phyloP scores from a whole-genome alignment of 2,797 vertebrate genomes.

The Benthosema pterotum region DNA sequence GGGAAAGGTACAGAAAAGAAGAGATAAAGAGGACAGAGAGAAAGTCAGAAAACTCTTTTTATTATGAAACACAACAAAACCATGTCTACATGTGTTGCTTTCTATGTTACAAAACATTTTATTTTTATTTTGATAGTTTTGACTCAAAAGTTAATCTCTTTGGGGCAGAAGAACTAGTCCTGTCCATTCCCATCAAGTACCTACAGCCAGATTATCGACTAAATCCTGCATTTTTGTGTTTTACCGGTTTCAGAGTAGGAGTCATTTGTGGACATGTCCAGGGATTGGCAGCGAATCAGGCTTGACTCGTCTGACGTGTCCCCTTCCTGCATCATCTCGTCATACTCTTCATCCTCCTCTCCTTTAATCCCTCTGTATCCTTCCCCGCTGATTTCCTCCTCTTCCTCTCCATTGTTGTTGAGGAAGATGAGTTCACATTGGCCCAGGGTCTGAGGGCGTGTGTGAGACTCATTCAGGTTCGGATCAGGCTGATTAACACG shows the following conservation, averaged over 20 bases:
- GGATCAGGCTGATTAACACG: constrained; percentile 57
- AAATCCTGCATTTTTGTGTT: constrained; percentile 8
- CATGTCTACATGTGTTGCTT: no score
- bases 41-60: neutral
- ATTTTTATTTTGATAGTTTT: no score
- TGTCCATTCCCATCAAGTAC: no score
- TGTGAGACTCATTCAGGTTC: constrained; percentile 58
- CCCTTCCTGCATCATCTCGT: constrained; percentile 70
- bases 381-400: constrained; percentile 23
- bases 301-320: constrained; percentile 63
- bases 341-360: constrained; percentile 51
- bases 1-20: neutral
- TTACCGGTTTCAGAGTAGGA: constrained; percentile 76
- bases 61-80: neutral
- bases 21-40: neutral
- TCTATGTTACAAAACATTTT: no score
- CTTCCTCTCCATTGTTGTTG: constrained; percentile 44
- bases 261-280: constrained; percentile 72
- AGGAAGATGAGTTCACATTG: constrained; percentile 7
- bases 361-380: constrained; percentile 9
- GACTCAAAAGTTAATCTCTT: no score
- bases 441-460: constrained; percentile 11
- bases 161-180: no score
- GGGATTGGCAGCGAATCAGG: constrained; percentile 65
- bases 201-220: no score